Conservation (phyloP, 2,113 vertebrate genomes). For the Leucopsar rothschildi region DNA sequence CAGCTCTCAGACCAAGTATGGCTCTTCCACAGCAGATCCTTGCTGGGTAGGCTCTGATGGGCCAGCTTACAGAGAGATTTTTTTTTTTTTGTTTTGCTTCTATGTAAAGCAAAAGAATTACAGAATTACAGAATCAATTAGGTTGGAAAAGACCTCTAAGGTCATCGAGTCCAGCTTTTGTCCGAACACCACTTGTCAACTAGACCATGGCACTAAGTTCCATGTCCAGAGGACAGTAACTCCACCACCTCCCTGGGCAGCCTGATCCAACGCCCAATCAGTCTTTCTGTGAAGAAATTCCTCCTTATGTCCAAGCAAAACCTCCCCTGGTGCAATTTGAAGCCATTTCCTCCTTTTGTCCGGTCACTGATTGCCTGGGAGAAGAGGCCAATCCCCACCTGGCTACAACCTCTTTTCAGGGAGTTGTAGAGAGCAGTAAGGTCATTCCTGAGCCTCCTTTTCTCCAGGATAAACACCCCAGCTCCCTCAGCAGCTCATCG, state of each 20-base stretch:
- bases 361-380: too few relatives aligned
- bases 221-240: background rate
- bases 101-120: background rate
- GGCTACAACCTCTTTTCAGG: background rate
- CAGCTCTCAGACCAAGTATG: accelerated
- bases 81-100: background rate
- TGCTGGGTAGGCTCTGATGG: accelerated
- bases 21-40: background rate
- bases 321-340: background rate
- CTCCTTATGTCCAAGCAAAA: background rate
- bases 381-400: background rate
- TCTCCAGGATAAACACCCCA: background rate
- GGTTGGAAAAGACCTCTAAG: background rate
- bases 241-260: background rate
- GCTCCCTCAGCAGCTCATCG: background rate
- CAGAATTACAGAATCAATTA: background rate
- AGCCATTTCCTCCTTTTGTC: background rate
- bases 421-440: background rate
- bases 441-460: background rate
- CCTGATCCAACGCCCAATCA: background rate
- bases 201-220: background rate
- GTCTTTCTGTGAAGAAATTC: background rate
- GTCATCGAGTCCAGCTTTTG: background rate
- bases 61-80: background rate
- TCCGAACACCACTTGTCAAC: accelerated